Evolutionary conservation across 2,797 vertebrate species (phyloP).

Genomic region (Molothrus ater): DNA sequence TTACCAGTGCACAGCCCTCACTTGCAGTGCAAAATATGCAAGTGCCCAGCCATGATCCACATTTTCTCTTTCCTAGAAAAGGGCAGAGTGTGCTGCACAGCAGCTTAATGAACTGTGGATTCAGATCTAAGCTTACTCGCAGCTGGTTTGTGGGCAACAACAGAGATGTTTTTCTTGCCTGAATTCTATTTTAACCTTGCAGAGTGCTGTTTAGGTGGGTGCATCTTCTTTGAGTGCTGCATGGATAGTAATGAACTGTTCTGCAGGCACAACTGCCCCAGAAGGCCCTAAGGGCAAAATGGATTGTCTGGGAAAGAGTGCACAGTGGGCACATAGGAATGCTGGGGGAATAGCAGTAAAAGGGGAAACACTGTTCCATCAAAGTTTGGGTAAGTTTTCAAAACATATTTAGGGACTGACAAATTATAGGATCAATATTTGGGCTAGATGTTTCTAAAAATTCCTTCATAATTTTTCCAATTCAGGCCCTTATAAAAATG

Average conservation of each 20-base stretch:
- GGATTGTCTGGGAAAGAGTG: not conserved
- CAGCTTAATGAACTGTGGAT: not conserved
- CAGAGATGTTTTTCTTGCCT: not conserved
- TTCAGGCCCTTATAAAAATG: not conserved
- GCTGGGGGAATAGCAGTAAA: not conserved
- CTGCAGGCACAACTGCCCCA: not conserved
- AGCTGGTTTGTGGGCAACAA: not conserved
- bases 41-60: not conserved
- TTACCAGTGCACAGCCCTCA: not conserved
- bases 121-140: not conserved
- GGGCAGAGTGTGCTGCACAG: fast-evolving
- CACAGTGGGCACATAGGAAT: fast-evolving
- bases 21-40: fast-evolving
- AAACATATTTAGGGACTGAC: not conserved
- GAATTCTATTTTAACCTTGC: not conserved
- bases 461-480: not conserved
- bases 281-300: not conserved
- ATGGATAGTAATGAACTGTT: not conserved
- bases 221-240: not conserved
- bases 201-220: not conserved
- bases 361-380: not conserved
- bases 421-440: not conserved
- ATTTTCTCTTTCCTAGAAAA: not conserved
- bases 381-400: not conserved
- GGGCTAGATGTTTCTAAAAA: not conserved